phyloP scores from a whole-genome alignment of 92 coral and sea anemone species.

The Virgularia gustaviana region DNA sequence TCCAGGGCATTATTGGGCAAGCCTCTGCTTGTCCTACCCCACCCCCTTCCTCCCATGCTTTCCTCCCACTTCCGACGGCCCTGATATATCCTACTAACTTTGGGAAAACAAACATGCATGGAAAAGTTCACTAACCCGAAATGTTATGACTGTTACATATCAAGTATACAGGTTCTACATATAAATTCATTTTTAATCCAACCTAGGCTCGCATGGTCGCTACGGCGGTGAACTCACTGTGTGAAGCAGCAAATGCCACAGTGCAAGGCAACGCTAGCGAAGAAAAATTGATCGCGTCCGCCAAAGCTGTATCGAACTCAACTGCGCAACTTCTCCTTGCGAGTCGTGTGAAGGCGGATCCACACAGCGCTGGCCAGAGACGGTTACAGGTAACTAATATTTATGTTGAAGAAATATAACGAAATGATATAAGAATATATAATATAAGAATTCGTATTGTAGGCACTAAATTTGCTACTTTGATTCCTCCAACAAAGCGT shows the following conservation, averaged over 20 bases:
- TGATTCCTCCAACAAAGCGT: background rate
- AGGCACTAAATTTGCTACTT: too few species aligned
- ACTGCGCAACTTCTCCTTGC: slow-evolving; percentile 92
- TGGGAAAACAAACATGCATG: too few species aligned
- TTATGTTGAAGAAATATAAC: too few species aligned
- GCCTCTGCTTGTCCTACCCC: too few species aligned
- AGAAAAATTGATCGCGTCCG: slow-evolving; percentile 85
- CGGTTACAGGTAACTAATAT: slow-evolving; percentile 88
- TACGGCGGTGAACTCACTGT: slow-evolving; percentile 88
- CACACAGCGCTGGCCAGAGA: slow-evolving; percentile 83
- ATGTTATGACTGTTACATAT: too few species aligned
- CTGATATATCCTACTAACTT: too few species aligned
- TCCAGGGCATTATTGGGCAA: too few species aligned
- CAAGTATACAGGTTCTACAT: background rate
- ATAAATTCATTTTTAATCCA: background rate
- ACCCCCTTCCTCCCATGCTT: too few species aligned
- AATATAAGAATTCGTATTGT: too few species aligned
- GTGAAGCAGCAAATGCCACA: slow-evolving; percentile 96
- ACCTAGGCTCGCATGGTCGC: slow-evolving; percentile 98
- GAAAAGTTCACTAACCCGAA: too few species aligned
- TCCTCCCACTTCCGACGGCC: too few species aligned
- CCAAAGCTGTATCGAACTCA: slow-evolving; percentile 91
- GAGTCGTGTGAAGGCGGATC: slow-evolving; percentile 93
- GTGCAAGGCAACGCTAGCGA: slow-evolving; percentile 99
- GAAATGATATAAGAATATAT: too few species aligned